Base-by-base conservation (phyloP, 2,113 vertebrate genomes). In the Bos javanicus region DNA sequence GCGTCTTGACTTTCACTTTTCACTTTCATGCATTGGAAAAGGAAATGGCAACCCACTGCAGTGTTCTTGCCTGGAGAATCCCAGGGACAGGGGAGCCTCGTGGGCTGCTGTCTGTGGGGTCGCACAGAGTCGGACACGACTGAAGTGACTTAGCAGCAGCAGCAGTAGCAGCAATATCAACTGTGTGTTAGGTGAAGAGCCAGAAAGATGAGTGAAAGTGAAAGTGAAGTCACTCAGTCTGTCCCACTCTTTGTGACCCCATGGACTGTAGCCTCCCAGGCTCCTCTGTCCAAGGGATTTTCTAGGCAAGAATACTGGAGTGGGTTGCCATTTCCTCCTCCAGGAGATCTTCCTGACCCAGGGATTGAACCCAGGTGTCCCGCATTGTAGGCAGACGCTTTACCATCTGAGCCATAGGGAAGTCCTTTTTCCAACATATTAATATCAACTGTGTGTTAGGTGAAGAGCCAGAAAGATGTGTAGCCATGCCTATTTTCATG, bases 121-220 rank as follows among this genome's bases (percentile, higher is more conserved):
- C 4, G 0, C 57, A 59, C 57, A 12, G 57, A 59, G 25, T 26
- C 11, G 0, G 57, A 59, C 57, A 59, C 0, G 2, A 59, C 57
- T 26, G 25, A 59, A 59, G 25, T 0, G 10, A 59, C 57, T 26
- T 26, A 59, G 57, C 57, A 26, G 57, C 25, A 26, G 57, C 57
- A 59, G 10, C 15, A 46, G 39, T 39, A 39, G 43, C 43, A 46
- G 43, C 43, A 46, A 46, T 46, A 46, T 46, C 71, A 19, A 2
- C 67, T n/a, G 23, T 88, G 43, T 94, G 57, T 62, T n/a, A 67
- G 62, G 9, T 25, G 59, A n/a, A 54, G 48, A 54, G 39, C 74
- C 94, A 90, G 36, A 54, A 30, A 86, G 28, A 10, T 17, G 71
- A 85, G 80, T 12, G 17, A 71, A 36, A n/a, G 7, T n/a, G 33